Evolutionary conservation across 2,888 invertebrate species (phyloP), one percentile per base, ranked within the genome.

Genomic region (Dynastes maya): DNA sequence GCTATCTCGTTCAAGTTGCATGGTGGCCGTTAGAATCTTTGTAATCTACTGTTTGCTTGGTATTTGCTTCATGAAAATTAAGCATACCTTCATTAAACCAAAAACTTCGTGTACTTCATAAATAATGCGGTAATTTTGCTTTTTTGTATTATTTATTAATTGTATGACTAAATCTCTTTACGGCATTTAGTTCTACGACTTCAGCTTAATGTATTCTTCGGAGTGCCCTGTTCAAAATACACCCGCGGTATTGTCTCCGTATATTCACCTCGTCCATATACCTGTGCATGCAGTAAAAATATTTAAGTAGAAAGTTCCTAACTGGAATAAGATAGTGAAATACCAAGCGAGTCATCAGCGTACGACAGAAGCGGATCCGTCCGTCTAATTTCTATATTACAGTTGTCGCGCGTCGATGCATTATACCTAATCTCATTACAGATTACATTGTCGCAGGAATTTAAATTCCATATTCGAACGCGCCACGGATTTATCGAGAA

Each of bases 401-500:
- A 40, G 58, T 72, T 72, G 72, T 58, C 37, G 37, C 58, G 40
- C 40, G 72, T 32, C 29, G 29, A 70, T 22, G 72, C 72, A 72
- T 72, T 72, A 72, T 72, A 58, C 58, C 45, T 72, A 72, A 72
- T 72, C 72, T 72, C 51, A 72, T 72, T 72, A 72, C 72, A 72
- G 72, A 72, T 72, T 72, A 72, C 58, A 72, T 72, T 72, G 72
- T 72, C 58, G 58, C 37, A 55, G 72, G 72, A 72, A 72, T 72
- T 72, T 72, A 72, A 72, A 72, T 72, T 58, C 72, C 72, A 22
- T 72, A 72, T 55, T 72, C 51, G 27, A 68, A 51, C 68, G 49
- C 68, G 68, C 51, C 68, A 68, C 68, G 51, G 68, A 68, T 68
- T 68, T 72, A 29, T 40, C 16, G 16, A 45, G 27, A 67, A 67